phyloP scores from a whole-genome alignment of 2,888 invertebrate genomes.

The Ennomos quercinarius region DNA sequence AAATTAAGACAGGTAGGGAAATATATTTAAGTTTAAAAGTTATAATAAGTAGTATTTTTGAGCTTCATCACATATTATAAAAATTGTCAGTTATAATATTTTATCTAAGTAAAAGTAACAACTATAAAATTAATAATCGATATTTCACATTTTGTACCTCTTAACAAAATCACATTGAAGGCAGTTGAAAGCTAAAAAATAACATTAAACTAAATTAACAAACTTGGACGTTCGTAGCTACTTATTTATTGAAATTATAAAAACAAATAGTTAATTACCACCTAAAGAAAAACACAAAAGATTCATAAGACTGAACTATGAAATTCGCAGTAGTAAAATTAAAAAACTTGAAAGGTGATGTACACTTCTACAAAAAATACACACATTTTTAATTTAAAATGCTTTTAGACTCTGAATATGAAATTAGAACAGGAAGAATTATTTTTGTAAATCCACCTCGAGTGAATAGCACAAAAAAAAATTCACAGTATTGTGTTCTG shows the following conservation, averaged over 20 bases:
- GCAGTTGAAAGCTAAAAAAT: conserved; percentile 39
- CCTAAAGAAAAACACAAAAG: too few relatives aligned
- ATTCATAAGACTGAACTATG: too few relatives aligned
- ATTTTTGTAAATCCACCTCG: too few relatives aligned
- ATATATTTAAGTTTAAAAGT: conserved; percentile 7
- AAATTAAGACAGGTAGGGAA: conserved; percentile 11
- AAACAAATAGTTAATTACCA: conserved; percentile 17
- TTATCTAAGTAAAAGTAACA: neutral
- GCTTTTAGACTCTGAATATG: too few relatives aligned
- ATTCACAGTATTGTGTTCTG: too few relatives aligned
- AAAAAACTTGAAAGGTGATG: too few relatives aligned
- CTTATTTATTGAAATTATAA: conserved; percentile 12
- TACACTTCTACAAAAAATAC: too few relatives aligned
- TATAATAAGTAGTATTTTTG: conserved; percentile 4
- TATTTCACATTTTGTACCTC: conserved; percentile 14
- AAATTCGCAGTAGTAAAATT: too few relatives aligned
- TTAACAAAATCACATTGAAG: conserved; percentile 27
- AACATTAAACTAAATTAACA: conserved; percentile 31
- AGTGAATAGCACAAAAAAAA: too few relatives aligned
- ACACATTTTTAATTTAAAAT: too few relatives aligned
- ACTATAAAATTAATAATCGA: conserved; percentile 1
- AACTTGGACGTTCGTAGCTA: conserved; percentile 23
- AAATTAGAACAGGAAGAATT: too few relatives aligned
- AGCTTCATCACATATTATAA: conserved; percentile 8
- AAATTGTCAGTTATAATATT: neutral